These are phyloP conservation scores for Archegozetes longisetosus DNA, from an alignment of 1,140 invertebrate species.

Conservation along the genomic window DNA sequence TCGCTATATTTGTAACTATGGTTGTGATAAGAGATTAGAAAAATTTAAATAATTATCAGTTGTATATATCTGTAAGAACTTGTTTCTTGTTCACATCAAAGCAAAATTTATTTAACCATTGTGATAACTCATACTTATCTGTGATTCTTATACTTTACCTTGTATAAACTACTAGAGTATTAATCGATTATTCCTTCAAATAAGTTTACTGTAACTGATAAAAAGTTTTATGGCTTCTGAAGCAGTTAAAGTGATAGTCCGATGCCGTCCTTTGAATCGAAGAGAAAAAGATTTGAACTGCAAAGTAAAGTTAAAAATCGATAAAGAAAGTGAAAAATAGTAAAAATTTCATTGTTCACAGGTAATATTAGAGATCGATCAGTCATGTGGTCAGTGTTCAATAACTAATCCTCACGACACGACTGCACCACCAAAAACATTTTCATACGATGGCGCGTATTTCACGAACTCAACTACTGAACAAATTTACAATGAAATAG, in stretches of 20 bases:
- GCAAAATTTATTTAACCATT: too few relatives aligned
- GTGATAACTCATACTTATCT: too few relatives aligned
- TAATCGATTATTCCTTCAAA: too few relatives aligned
- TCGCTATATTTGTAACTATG: too few relatives aligned
- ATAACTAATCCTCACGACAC: constrained; percentile 41
- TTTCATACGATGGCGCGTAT: constrained; percentile 56
- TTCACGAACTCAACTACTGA: constrained; percentile 43
- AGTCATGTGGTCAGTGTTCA: constrained; percentile 36
- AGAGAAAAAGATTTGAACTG: constrained; percentile 52
- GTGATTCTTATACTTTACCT: too few relatives aligned
- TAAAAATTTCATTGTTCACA: constrained; percentile 31
- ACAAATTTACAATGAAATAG: constrained; percentile 48
- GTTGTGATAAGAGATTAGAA: too few relatives aligned
- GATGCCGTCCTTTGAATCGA: constrained; percentile 74
- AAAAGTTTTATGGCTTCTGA: constrained; percentile 41
- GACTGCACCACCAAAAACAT: constrained; percentile 46
- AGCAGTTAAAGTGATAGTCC: constrained; percentile 72
- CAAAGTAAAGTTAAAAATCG: constrained; percentile 37
- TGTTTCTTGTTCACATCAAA: too few relatives aligned
- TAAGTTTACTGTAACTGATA: too few relatives aligned
- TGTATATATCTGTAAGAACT: too few relatives aligned
- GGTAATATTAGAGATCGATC: constrained; percentile 54
- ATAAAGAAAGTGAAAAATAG: neutral
- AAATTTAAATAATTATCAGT: too few relatives aligned
- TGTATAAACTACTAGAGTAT: too few relatives aligned